phyloP scores from a whole-genome alignment of 2,113 vertebrate genomes.

The Pantherophis guttatus region DNA sequence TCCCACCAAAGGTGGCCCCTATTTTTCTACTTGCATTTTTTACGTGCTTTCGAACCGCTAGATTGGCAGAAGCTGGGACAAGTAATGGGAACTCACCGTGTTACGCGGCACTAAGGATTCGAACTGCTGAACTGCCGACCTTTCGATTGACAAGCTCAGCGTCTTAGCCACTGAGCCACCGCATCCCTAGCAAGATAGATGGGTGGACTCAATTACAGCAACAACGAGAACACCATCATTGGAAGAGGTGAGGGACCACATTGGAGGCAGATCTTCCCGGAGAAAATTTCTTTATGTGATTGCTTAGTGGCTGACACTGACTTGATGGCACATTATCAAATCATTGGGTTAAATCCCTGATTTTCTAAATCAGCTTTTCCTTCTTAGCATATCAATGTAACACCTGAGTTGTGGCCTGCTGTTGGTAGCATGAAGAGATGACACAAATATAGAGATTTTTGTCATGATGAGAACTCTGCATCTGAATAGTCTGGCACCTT shows the following conservation, averaged over 20 bases:
- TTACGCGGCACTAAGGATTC: too few relatives aligned
- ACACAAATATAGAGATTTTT: not conserved
- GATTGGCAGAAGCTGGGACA: too few relatives aligned
- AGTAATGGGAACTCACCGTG: too few relatives aligned
- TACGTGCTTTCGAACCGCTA: too few relatives aligned
- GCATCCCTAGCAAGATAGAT: too few relatives aligned
- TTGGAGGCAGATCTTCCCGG: not conserved
- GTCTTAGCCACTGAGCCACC: too few relatives aligned
- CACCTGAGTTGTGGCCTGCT: not conserved
- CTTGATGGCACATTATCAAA: not conserved
- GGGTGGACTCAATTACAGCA: too few relatives aligned
- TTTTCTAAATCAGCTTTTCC: not conserved
- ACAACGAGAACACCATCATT: not conserved
- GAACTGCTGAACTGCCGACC: too few relatives aligned
- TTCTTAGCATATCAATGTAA: not conserved
- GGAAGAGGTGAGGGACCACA: not conserved
- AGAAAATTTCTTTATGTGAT: not conserved
- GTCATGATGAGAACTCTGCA: not conserved
- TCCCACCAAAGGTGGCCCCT: too few relatives aligned
- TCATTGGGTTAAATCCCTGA: not conserved
- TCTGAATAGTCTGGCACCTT: not conserved
- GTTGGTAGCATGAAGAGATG: not conserved
- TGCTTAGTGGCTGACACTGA: not conserved
- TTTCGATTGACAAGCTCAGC: too few relatives aligned
- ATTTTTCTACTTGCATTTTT: too few relatives aligned